Evolutionary conservation across 1,140 invertebrate species (phyloP).

Genomic region (Plectrocnemia conspersa): DNA sequence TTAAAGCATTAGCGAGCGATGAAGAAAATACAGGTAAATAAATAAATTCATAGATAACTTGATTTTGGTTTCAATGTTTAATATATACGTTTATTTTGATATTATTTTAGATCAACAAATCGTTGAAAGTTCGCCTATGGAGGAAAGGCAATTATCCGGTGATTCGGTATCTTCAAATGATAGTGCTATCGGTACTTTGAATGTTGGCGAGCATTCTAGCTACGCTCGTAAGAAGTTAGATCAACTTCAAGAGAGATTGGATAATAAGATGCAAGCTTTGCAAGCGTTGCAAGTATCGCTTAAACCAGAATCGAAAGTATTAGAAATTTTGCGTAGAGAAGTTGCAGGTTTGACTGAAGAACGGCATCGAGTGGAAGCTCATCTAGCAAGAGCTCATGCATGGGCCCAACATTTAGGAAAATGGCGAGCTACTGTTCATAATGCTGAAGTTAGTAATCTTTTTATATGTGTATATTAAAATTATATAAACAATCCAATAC

Average conservation of each 20-base stretch:
- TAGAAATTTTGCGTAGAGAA: conserved; percentile 73
- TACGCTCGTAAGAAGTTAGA: conserved; percentile 77
- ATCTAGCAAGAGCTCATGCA: conserved; percentile 78
- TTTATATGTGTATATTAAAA: neutral
- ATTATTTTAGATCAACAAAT: conserved; percentile 38
- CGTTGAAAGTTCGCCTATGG: conserved; percentile 46
- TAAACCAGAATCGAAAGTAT: conserved; percentile 70
- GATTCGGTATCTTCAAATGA: conserved; percentile 50
- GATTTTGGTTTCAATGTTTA: neutral
- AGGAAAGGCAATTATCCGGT: conserved; percentile 52
- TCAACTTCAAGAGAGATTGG: conserved; percentile 72
- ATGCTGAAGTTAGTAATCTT: conserved; percentile 59
- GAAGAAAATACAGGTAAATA: conserved; percentile 53
- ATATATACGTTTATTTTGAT: neutral
- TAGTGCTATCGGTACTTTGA: conserved; percentile 47
- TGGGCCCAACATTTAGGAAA: conserved; percentile 84
- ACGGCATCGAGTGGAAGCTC: conserved; percentile 71
- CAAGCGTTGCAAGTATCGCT: conserved; percentile 69
- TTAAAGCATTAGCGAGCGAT: conserved; percentile 65
- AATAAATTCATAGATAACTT: neutral
- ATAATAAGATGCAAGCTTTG: conserved; percentile 76
- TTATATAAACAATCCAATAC: no score
- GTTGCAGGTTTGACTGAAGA: conserved; percentile 75
- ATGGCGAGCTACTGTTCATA: conserved; percentile 79
- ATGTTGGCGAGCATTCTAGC: conserved; percentile 75